A percentile compares a stretch with the other conserved stretches of the same genome.
Evolutionary conservation across 2,113 vertebrate species (phyloP).

Genomic region (Chlamydotis undulata): DNA sequence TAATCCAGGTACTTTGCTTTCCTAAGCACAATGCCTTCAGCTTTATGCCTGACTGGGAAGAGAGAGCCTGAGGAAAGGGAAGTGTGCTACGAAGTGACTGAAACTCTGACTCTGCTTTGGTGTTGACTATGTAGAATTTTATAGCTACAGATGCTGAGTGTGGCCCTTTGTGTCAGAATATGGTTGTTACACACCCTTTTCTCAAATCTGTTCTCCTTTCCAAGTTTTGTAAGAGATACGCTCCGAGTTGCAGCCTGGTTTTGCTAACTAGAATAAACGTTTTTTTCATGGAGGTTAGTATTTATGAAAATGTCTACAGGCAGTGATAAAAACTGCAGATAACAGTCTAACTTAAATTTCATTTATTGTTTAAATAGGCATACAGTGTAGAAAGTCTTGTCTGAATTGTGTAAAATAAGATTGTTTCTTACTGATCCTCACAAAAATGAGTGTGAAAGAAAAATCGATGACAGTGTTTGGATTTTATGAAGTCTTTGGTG

Average conservation of each 20-base stretch:
- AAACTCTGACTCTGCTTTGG: background rate
- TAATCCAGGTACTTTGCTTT: background rate
- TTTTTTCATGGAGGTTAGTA: background rate
- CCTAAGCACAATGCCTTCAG: background rate
- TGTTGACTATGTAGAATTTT: background rate
- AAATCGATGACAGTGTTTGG: too few relatives aligned
- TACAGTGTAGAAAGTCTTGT: too few relatives aligned
- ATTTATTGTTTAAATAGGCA: too few relatives aligned
- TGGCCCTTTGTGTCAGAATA: background rate
- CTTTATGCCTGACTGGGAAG: background rate
- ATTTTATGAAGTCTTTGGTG: too few relatives aligned
- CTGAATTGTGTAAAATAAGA: too few relatives aligned
- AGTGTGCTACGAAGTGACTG: rapidly evolving
- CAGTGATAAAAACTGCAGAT: background rate
- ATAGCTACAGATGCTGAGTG: background rate
- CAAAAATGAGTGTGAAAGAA: too few relatives aligned
- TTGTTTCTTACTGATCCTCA: too few relatives aligned
- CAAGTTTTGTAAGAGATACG: background rate
- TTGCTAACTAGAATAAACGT: background rate
- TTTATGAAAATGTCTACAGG: background rate
- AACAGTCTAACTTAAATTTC: background rate
- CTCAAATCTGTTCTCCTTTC: background rate
- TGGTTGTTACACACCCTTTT: background rate
- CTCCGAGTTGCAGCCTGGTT: background rate
- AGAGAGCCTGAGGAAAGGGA: background rate